Conservation (phyloP, 2,113 vertebrate genomes). For the Bombycilla garrulus region DNA sequence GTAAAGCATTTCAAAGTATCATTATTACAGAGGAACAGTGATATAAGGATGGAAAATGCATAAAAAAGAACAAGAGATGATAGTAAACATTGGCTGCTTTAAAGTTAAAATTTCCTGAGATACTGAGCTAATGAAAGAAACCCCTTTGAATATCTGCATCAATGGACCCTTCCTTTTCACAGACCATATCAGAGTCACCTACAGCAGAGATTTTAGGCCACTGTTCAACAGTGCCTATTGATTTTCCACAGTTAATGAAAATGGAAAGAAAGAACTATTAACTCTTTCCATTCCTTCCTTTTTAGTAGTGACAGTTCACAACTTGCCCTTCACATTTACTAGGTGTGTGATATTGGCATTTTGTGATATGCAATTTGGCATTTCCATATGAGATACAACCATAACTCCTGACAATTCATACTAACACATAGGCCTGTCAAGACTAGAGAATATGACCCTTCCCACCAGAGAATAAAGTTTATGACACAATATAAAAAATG, state of each 20-base stretch:
- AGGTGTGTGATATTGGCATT: background rate
- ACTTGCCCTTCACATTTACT: background rate
- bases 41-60: background rate
- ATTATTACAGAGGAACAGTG: background rate
- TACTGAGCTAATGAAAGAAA: background rate
- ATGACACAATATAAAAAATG: background rate
- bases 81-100: background rate
- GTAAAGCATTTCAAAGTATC: background rate
- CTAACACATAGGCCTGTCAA: background rate
- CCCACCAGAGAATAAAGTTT: background rate
- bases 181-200: background rate
- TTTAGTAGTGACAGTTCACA: background rate
- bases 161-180: accelerated
- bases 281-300: background rate
- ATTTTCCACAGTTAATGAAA: background rate
- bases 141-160: background rate
- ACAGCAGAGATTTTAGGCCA: background rate
- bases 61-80: background rate
- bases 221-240: background rate
- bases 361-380: no score
- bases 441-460: background rate
- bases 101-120: background rate
- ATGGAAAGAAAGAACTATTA: background rate
- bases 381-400: background rate
- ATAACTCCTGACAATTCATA: background rate